A percentile compares a stretch with the other conserved stretches of the same genome.
Conservation (phyloP, 2,797 vertebrate genomes). For the Hylomyscus alleni region DNA sequence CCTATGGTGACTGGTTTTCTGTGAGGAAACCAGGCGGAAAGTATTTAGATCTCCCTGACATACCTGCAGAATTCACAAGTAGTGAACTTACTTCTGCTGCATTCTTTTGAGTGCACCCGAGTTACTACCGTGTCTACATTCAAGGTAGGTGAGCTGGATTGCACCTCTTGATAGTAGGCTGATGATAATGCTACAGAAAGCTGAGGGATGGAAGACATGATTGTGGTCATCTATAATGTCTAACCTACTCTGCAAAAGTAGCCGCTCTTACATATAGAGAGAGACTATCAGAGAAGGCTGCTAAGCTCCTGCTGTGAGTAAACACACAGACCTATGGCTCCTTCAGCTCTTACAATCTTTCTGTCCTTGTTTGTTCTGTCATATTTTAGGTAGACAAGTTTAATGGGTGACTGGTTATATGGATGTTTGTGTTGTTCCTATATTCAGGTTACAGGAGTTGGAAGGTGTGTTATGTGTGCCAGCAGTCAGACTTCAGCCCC, state of each 20-base stretch:
- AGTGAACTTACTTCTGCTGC: background rate
- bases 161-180: background rate
- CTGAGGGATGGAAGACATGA: background rate
- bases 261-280: background rate
- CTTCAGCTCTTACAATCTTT: background rate
- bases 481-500: background rate
- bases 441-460: background rate
- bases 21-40: background rate
- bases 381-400: background rate
- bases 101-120: background rate
- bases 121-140: background rate
- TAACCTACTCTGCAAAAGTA: background rate
- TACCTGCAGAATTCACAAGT: background rate
- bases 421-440: background rate
- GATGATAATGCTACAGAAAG: background rate
- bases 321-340: background rate
- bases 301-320: background rate
- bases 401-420: background rate
- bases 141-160: conserved; percentile 39
- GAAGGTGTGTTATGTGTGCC: background rate
- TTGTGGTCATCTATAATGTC: background rate
- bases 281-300: background rate
- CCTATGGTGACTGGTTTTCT: background rate
- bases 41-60: background rate
- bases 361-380: background rate